Evolutionary conservation across 1,140 invertebrate species (phyloP).

Genomic region (Acromyrmex heyeri): DNA sequence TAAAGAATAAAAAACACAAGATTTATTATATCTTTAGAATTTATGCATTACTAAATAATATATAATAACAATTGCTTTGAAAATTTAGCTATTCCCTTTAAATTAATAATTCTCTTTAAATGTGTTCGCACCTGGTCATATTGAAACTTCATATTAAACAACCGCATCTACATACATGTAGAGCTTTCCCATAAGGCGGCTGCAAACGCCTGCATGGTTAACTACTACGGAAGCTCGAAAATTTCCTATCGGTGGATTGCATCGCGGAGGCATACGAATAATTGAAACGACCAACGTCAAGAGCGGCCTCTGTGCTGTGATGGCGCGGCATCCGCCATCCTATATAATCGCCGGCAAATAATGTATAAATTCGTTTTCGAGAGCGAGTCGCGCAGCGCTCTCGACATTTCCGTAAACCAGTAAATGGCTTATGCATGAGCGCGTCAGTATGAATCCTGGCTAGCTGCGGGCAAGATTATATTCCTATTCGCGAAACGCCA

Average conservation of each 20-base stretch:
- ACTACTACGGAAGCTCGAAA: conserved; percentile 10
- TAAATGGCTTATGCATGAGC: conserved; percentile 54
- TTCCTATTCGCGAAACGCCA: conserved; percentile 21
- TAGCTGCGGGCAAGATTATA: conserved; percentile 46
- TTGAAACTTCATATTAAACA: background rate
- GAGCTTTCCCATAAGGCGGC: background rate
- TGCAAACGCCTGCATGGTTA: background rate
- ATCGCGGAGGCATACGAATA: conserved; percentile 35
- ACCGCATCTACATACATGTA: background rate
- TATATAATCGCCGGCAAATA: conserved; percentile 53
- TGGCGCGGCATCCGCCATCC: conserved; percentile 37
- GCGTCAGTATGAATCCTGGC: conserved; percentile 46
- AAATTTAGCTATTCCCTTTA: conserved; percentile 6
- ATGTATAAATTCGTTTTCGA: conserved; percentile 57
- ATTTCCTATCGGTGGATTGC: conserved; percentile 33
- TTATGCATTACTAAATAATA: background rate
- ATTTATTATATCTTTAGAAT: background rate
- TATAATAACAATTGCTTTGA: background rate
- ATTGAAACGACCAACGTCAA: conserved; percentile 32
- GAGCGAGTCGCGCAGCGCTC: background rate
- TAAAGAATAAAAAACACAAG: background rate
- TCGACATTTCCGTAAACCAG: conserved; percentile 54
- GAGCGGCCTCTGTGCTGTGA: conserved; percentile 2
- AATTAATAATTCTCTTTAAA: background rate
- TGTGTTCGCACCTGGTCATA: background rate